Conservation (phyloP, 2,888 invertebrate species). For the Teleogryllus oceanicus region DNA sequence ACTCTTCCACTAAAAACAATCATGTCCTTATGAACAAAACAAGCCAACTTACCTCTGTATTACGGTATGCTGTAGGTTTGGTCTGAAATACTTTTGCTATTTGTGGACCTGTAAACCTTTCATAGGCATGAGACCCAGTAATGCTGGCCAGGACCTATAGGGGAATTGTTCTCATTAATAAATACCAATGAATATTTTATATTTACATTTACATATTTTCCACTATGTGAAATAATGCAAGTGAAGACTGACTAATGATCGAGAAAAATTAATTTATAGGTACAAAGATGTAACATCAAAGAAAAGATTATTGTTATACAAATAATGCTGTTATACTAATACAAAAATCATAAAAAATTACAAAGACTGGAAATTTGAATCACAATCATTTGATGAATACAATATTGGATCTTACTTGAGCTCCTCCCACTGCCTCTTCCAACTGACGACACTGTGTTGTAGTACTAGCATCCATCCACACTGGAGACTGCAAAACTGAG, state of each 20-base stretch:
- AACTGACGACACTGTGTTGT: constrained; percentile 69
- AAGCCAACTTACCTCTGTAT: constrained; percentile 61
- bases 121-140: constrained; percentile 84
- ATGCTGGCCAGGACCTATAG: constrained; percentile 69
- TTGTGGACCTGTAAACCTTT: constrained; percentile 90
- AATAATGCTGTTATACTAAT: constrained; percentile 24
- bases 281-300: not conserved
- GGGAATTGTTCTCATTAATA: not conserved
- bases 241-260: too few relatives aligned
- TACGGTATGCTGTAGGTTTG: constrained; percentile 64
- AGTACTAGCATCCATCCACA: constrained; percentile 96
- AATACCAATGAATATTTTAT: too few relatives aligned
- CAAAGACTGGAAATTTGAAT: too few relatives aligned
- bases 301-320: not conserved
- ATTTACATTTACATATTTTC: too few relatives aligned
- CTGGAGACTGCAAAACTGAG: constrained; percentile 74
- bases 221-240: too few relatives aligned
- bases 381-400: not conserved
- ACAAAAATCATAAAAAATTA: constrained; percentile 24
- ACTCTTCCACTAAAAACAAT: not conserved
- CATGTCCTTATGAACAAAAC: not conserved
- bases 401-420: constrained; percentile 54
- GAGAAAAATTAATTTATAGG: too few relatives aligned
- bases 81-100: constrained; percentile 82
- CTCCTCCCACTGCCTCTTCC: constrained; percentile 77